Conservation (phyloP, 2,113 vertebrate species). For the Rhinopomastus cyanomelas region DNA sequence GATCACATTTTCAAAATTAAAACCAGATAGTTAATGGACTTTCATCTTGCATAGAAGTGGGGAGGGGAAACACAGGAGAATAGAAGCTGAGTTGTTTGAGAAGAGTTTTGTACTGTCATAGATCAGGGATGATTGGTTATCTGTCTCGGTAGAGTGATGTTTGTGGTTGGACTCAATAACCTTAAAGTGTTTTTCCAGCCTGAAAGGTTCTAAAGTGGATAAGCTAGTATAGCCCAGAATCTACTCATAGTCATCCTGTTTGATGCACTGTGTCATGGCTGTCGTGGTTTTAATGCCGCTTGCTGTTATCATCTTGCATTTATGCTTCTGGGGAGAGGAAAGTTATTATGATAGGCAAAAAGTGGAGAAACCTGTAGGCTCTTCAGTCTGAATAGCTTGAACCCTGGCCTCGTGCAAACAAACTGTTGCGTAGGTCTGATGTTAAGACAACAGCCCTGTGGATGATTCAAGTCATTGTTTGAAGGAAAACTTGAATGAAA, state of each 20-base stretch:
- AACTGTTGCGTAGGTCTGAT: background rate
- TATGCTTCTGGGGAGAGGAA: constrained; percentile 20
- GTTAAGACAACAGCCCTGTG: background rate
- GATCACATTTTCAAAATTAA: constrained; percentile 28
- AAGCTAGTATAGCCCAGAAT: constrained; percentile 16
- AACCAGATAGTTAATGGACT: constrained; percentile 16
- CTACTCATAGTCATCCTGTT: constrained; percentile 31
- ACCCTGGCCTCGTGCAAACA: background rate
- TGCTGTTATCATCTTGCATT: constrained; percentile 11
- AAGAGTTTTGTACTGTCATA: constrained; percentile 28
- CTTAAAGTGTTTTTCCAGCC: too few species aligned
- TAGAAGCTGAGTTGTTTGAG: background rate
- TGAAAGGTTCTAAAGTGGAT: background rate
- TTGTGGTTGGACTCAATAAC: too few species aligned
- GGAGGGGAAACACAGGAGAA: background rate
- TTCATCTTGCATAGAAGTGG: background rate
- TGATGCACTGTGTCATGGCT: constrained; percentile 23
- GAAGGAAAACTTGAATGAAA: background rate
- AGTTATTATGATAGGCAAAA: background rate
- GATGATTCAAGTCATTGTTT: rapidly evolving
- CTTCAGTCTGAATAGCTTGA: background rate
- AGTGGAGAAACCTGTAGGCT: background rate
- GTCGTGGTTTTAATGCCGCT: constrained; percentile 20
- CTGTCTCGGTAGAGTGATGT: background rate
- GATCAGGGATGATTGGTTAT: constrained; percentile 14